A percentile compares a stretch with the other conserved stretches of the same genome.
Conservation (phyloP, 2,888 invertebrate species). For the Agriopis leucophaearia region DNA sequence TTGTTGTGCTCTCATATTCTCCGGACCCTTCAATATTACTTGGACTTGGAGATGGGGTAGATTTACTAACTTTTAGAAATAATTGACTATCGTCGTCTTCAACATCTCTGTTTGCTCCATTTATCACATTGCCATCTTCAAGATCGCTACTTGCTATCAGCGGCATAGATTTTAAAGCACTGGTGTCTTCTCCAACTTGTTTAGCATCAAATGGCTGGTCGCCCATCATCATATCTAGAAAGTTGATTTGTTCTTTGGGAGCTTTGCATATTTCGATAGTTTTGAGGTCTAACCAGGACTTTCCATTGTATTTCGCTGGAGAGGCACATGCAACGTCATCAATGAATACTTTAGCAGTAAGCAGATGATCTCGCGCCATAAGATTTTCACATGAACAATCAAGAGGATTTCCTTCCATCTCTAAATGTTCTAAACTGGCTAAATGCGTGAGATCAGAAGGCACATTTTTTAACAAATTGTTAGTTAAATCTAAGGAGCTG, state of each 20-base stretch:
- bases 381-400: constrained; percentile 90
- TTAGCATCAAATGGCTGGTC: constrained; percentile 85
- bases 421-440: constrained; percentile 86
- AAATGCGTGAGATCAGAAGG: constrained; percentile 86
- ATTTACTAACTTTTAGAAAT: constrained; percentile 71
- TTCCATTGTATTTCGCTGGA: constrained; percentile 82
- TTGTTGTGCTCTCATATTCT: constrained; percentile 75
- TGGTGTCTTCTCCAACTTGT: constrained; percentile 70
- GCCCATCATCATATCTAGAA: constrained; percentile 88
- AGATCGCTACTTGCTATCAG: constrained; percentile 70
- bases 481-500: constrained; percentile 87
- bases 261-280: constrained; percentile 84
- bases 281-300: constrained; percentile 86
- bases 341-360: constrained; percentile 83
- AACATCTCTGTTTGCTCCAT: constrained; percentile 54
- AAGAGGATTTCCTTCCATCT: constrained; percentile 89
- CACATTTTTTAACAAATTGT: constrained; percentile 87
- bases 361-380: constrained; percentile 87
- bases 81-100: constrained; percentile 77
- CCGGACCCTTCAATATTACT: constrained; percentile 72
- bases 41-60: constrained; percentile 57
- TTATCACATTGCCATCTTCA: constrained; percentile 76
- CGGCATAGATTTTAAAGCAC: constrained; percentile 74
- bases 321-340: constrained; percentile 85
- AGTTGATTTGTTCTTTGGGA: constrained; percentile 64